A percentile compares a stretch with the other conserved stretches of the same genome.
Evolutionary conservation across 2,888 invertebrate genomes (phyloP).

Genomic region (Meta bourneti): DNA sequence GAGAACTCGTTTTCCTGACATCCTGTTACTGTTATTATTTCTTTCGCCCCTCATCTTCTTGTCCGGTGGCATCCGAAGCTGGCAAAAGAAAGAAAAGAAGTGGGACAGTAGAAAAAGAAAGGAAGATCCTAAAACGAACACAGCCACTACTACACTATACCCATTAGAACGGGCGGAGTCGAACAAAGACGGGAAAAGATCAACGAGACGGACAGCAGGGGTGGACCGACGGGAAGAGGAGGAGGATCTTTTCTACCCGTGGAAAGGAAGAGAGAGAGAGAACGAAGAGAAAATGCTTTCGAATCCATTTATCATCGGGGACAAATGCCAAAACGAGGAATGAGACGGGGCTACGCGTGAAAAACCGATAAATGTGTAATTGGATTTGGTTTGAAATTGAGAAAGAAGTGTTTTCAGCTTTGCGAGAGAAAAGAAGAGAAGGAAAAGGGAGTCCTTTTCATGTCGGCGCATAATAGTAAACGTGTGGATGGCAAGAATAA

Average conservation of each 20-base stretch:
- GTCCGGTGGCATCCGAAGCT: background rate
- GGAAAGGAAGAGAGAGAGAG: background rate
- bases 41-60: background rate
- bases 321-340: conserved; percentile 60
- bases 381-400: conserved; percentile 67
- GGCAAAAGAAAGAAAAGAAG: conserved; percentile 1
- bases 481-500: background rate
- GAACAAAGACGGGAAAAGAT: conserved; percentile 38
- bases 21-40: background rate
- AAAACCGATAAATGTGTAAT: conserved; percentile 66
- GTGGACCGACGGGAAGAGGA: background rate
- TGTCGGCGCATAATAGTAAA: background rate
- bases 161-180: conserved; percentile 42
- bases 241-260: conserved; percentile 4
- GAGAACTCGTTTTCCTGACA: background rate
- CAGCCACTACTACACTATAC: conserved; percentile 14
- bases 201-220: background rate
- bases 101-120: conserved; percentile 4
- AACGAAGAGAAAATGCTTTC: conserved; percentile 33
- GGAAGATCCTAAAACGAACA: conserved; percentile 12
- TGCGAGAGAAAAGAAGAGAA: background rate
- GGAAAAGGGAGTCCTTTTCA: conserved; percentile 12
- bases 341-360: conserved; percentile 31
- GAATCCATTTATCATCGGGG: conserved; percentile 57
- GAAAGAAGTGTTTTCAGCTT: conserved; percentile 26